Evolutionary conservation across 2,888 invertebrate genomes (phyloP).

Genomic region (Polietes domitor): DNA sequence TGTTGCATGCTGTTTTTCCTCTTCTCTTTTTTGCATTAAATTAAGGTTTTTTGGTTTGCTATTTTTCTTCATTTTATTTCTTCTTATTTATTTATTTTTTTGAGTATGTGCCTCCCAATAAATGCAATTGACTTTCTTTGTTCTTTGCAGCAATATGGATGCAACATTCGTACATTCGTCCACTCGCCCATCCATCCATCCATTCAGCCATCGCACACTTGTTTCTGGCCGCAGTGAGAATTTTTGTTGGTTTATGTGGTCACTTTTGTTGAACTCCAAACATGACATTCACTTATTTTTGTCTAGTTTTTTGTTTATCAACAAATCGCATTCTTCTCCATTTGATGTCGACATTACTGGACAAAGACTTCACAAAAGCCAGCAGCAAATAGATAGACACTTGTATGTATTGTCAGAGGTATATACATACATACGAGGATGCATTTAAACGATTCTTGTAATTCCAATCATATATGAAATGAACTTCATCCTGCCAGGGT

Average conservation of each 20-base stretch:
- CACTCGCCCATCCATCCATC: background rate
- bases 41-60: conserved; percentile 46
- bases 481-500: too few relatives aligned
- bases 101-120: conserved; percentile 39
- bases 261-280: conserved; percentile 49
- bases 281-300: conserved; percentile 54
- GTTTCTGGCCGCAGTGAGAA: conserved; percentile 2
- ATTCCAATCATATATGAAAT: too few relatives aligned
- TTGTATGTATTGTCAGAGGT: too few relatives aligned
- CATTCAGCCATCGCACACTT: background rate
- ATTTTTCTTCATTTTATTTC: background rate
- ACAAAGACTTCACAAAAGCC: background rate
- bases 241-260: conserved; percentile 47
- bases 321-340: conserved; percentile 35
- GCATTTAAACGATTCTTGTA: too few relatives aligned
- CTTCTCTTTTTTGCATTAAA: conserved; percentile 58
- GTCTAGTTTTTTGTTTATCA: conserved; percentile 15
- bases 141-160: conserved; percentile 10
- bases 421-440: too few relatives aligned
- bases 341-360: conserved; percentile 29
- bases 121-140: conserved; percentile 40
- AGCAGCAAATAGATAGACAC: background rate
- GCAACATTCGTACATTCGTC: background rate
- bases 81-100: conserved; percentile 19
- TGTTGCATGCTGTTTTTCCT: conserved; percentile 54